These are phyloP conservation scores for Xylota sylvarum DNA, from an alignment of 2,888 invertebrate genomes.

Conservation along the genomic window DNA sequence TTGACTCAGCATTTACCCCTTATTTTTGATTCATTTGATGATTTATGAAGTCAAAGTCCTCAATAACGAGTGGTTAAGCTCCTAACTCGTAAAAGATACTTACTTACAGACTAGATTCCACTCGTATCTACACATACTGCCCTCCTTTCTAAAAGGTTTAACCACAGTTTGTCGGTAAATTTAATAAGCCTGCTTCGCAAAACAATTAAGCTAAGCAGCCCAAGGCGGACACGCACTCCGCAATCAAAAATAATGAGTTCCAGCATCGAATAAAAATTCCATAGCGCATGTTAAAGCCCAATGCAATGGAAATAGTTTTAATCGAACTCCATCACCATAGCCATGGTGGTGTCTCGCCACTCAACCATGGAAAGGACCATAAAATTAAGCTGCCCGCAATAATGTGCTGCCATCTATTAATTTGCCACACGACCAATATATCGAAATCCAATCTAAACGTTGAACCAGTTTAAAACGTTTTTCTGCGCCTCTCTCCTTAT, in stretches of 20 bases:
- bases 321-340: conserved; percentile 5
- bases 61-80: too few relatives aligned
- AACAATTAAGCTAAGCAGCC: not conserved
- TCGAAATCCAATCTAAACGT: conserved; percentile 59
- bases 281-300: not conserved
- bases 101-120: too few relatives aligned
- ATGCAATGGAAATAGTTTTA: not conserved
- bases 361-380: conserved; percentile 32
- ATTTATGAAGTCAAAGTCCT: too few relatives aligned
- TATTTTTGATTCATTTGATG: too few relatives aligned
- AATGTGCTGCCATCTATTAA: conserved; percentile 59
- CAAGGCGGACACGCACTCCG: not conserved
- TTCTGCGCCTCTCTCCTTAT: conserved; percentile 28
- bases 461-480: conserved; percentile 63
- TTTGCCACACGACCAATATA: conserved; percentile 47
- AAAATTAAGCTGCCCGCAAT: conserved; percentile 54
- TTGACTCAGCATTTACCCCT: too few relatives aligned
- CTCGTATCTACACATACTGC: too few relatives aligned
- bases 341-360: conserved; percentile 46
- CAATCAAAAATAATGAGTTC: conserved; percentile 10
- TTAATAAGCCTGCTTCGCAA: not conserved
- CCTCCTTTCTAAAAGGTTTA: too few relatives aligned
- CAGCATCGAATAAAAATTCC: conserved; percentile 19
- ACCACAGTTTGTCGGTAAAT: too few relatives aligned
- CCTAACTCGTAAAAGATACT: too few relatives aligned